A percentile compares a stretch with the other conserved stretches of the same genome.
phyloP scores from a whole-genome alignment of 1,140 invertebrate genomes.

The Scaptodrosophila lebanonensis region DNA sequence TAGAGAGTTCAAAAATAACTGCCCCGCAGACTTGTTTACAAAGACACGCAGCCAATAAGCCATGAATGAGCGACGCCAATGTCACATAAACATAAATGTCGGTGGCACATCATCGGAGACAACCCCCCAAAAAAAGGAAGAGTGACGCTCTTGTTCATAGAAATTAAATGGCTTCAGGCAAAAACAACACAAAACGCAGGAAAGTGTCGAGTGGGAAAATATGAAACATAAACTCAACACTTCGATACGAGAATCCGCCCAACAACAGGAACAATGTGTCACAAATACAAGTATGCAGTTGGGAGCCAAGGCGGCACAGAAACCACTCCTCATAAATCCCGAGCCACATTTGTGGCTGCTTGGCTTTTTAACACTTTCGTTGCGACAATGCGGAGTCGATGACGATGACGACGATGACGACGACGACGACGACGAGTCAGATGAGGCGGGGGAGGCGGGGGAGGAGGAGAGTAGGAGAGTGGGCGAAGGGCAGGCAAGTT shows the following conservation, averaged over 20 bases:
- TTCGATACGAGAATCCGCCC: conserved; percentile 24
- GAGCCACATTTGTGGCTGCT: conserved; percentile 45
- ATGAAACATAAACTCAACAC: conserved; percentile 51
- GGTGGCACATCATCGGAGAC: conserved; percentile 36
- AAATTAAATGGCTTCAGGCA: conserved; percentile 50
- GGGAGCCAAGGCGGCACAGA: conserved; percentile 8
- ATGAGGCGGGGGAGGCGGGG: not conserved
- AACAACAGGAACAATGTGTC: conserved; percentile 42
- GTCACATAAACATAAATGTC: conserved; percentile 48
- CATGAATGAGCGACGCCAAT: conserved; percentile 29
- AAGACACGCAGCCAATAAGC: conserved; percentile 24
- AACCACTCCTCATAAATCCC: conserved; percentile 41
- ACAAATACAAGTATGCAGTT: no score
- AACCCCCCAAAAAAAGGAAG: conserved; percentile 6
- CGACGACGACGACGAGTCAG: no score
- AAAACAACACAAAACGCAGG: conserved; percentile 1
- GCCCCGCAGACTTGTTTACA: conserved; percentile 17
- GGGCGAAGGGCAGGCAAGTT: conserved; percentile 40
- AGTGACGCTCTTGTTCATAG: conserved; percentile 32
- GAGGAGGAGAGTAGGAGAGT: no score
- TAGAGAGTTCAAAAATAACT: conserved; percentile 34
- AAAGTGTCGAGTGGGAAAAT: no score
- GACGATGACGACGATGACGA: no score
- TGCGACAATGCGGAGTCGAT: conserved; percentile 45
- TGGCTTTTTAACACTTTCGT: conserved; percentile 64